A percentile compares a stretch with the other conserved stretches of the same genome.
phyloP scores from a whole-genome alignment of 2,113 vertebrate species.

The Lampris incognitus region DNA sequence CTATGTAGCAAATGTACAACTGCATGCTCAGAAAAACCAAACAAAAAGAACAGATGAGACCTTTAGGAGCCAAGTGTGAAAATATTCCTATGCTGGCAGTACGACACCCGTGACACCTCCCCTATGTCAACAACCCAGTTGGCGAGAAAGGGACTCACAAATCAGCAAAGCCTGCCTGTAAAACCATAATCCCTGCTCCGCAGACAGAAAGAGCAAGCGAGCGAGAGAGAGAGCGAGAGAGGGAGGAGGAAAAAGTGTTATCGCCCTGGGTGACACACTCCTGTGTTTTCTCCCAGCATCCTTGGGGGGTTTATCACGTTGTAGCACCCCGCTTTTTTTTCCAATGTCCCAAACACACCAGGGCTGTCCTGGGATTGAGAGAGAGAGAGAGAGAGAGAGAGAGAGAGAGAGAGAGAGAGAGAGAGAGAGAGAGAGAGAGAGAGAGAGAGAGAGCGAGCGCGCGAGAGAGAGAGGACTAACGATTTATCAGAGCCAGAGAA shows the following conservation, averaged over 20 bases:
- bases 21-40: constrained; percentile 1
- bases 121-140: constrained; percentile 58
- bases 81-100: constrained; percentile 47
- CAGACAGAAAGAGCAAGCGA: constrained; percentile 36
- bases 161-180: constrained; percentile 65
- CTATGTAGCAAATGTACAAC: constrained; percentile 41
- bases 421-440: constrained; percentile 9
- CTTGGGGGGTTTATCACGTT: constrained; percentile 69
- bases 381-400: too few relatives aligned
- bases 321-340: constrained; percentile 60
- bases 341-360: constrained; percentile 72
- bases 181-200: constrained; percentile 71
- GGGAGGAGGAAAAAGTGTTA: constrained; percentile 69
- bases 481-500: constrained; percentile 74
- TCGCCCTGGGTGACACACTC: constrained; percentile 73
- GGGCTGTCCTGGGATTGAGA: constrained; percentile 65
- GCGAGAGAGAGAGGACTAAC: constrained; percentile 1
- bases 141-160: constrained; percentile 49
- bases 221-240: not conserved
- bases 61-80: constrained; percentile 63
- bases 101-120: constrained; percentile 50
- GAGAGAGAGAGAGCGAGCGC: constrained; percentile 36
- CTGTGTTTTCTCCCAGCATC: constrained; percentile 72
- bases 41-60: constrained; percentile 59
- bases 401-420: not conserved